Evolutionary conservation across 2,113 vertebrate species (phyloP), one percentile per base, ranked within the genome.

Genomic region (Anoplopoma fimbria): DNA sequence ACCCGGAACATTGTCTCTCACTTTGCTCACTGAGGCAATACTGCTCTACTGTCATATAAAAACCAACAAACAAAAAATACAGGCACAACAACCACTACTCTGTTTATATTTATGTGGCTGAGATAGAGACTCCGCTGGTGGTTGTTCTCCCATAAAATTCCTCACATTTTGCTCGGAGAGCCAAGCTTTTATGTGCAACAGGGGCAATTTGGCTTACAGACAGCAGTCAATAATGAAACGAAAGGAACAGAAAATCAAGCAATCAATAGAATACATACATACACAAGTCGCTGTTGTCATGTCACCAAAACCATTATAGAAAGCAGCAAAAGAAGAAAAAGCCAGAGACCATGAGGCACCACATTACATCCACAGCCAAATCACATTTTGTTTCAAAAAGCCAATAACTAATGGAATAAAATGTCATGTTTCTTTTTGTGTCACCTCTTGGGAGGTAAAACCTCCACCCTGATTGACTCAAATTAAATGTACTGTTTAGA

Each of bases 51-150:
- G 40, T 47, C 31, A 27, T n/a, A 68, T 25, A 25, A 34, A 65
- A 34, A 58, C 2, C 10, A 77, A 34, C 0, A 79, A 17, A 69
- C 1, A 49, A 21, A 1, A 47, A 6, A 69, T 23, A 49, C 47
- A 51, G 47, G 19, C 2, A 33, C 23, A n/a, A 57, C 21, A n/a
- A 61, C 42, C 34, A 68, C 19, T 62, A 4, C 49, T 81, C 36
- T 58, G 38, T 69, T 61, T 75, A 8, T 74, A 36, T 80, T 60
- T 51, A 36, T 67, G 36, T 1, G n/a, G 40, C 86, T 62, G 58
- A 80, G 36, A 64, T 49, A 23, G 67, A 87, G 81, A 49, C 83
- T 60, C 85, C 88, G 79, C 79, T 85, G 82, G 68, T 76, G 79
- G 82, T 72, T 77, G 77, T 76, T 77, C 34, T 69, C 81, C 75